Percentiles rank a stretch among this genome's conserved stretches.
These are phyloP conservation scores for Rhamphomyia laevipes DNA, from an alignment of 2,888 invertebrate genomes.

Conservation along the genomic window DNA sequence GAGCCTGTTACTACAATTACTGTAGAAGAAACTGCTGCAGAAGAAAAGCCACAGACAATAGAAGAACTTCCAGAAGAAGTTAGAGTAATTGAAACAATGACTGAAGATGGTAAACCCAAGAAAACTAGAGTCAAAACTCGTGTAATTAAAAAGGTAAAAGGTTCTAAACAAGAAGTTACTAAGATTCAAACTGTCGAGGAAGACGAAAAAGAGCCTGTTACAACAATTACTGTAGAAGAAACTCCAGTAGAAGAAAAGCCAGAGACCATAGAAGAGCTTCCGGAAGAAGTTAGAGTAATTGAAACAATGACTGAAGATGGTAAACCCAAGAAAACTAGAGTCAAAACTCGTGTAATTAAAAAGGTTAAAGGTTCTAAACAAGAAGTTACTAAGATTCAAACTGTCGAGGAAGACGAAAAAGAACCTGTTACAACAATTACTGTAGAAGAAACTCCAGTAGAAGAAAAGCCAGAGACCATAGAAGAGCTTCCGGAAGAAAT, in stretches of 20 bases:
- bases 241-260: conserved; percentile 16
- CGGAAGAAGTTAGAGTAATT: conserved; percentile 16
- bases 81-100: conserved; percentile 37
- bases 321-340: conserved; percentile 24
- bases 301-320: conserved; percentile 24
- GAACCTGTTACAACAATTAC: conserved; percentile 26
- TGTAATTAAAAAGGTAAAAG: conserved; percentile 30
- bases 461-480: conserved; percentile 23
- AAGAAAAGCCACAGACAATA: conserved; percentile 13
- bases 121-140: conserved; percentile 11
- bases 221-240: conserved; percentile 17
- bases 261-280: conserved; percentile 9
- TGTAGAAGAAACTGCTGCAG: conserved; percentile 13
- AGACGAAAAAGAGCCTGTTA: conserved; percentile 32
- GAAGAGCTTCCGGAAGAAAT: conserved; percentile 29
- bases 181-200: conserved; percentile 35
- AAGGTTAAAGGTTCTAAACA: conserved; percentile 25
- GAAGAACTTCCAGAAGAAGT: conserved; percentile 19
- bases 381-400: conserved; percentile 27
- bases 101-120: conserved; percentile 24
- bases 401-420: conserved; percentile 25
- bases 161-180: conserved; percentile 29
- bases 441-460: conserved; percentile 22
- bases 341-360: conserved; percentile 27
- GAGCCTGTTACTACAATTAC: conserved; percentile 23